Evolutionary conservation across 1,140 invertebrate genomes (phyloP), one percentile per base, ranked within the genome.

Genomic region (Hormaphis cornu): DNA sequence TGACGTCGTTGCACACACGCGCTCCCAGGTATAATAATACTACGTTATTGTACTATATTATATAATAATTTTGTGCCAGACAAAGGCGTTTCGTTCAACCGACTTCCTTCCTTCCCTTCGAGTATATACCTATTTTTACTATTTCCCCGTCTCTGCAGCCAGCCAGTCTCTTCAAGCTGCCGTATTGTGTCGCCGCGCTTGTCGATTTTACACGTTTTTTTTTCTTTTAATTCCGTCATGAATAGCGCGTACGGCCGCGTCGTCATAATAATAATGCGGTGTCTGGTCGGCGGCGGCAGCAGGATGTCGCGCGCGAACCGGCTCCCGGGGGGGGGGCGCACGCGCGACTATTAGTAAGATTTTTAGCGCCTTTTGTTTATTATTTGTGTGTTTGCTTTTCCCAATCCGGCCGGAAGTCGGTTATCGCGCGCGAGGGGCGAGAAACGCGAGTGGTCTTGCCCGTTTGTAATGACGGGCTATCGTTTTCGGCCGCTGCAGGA

Each of bases 11-110:
- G n/a, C n/a, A 59, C 20, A 42, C 26, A 18, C 37, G 18, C 16
- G 40, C 46, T 8, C 10, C 6, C 26, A 30, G 26, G 26, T 44
- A 33, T 46, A 28, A 46, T 46, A 46, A 46, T 46, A 46, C 12
- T 46, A 46, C n/a, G 42, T 16, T 37, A 6, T 37, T 14, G 35
- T n/a, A n/a, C n/a, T n/a, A n/a, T n/a, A n/a, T n/a, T n/a, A n/a
- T n/a, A n/a, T n/a, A n/a, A n/a, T n/a, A n/a, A 30, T 26, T 42
- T 37, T 22, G 24, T 30, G 58, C 10, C 20, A 14, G 18, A 66
- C 61, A 66, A 66, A 66, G 61, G 18, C 28, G 18, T 66, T 22
- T 66, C 61, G 61, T 66, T 66, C 44, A 66, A 37, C 24, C 26
- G 8, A 12, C 14, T 58, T 40, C 35, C 24, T 40, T 14, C 20